These are phyloP conservation scores for Ormyrus labotus DNA, from an alignment of 2,888 invertebrate genomes.

Conservation along the genomic window DNA sequence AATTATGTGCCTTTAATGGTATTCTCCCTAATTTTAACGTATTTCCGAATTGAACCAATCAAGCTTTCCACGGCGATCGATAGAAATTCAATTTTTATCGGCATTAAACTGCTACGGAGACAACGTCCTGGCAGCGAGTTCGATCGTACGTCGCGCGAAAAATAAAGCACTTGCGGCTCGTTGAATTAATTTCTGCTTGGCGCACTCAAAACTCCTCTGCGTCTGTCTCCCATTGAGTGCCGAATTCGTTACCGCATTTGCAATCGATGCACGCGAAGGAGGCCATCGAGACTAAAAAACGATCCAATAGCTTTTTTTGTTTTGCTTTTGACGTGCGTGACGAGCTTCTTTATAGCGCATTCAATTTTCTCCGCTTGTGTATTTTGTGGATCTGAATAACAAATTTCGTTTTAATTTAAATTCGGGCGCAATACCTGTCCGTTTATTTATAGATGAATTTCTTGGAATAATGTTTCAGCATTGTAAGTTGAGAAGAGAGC, in stretches of 20 bases:
- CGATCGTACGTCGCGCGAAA: not conserved
- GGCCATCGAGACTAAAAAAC: too few species aligned
- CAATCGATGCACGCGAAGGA: not conserved
- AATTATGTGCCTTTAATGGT: too few species aligned
- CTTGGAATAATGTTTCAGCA: too few species aligned
- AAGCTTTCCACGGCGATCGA: too few species aligned
- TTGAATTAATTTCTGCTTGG: constrained; percentile 43
- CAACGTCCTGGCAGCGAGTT: not conserved
- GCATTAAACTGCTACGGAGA: too few species aligned
- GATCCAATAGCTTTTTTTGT: not conserved
- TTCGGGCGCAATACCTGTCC: too few species aligned
- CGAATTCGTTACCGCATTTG: constrained; percentile 35
- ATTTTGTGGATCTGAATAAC: not conserved
- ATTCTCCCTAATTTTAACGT: too few species aligned
- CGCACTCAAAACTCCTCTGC: constrained; percentile 13
- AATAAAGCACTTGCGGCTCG: constrained; percentile 12
- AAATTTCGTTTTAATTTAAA: too few species aligned
- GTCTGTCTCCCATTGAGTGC: constrained; percentile 26
- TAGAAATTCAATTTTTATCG: too few species aligned
- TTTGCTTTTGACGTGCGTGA: not conserved
- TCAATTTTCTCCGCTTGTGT: not conserved
- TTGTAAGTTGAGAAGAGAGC: too few species aligned
- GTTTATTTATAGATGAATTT: too few species aligned
- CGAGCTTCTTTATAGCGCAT: not conserved
- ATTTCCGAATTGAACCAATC: too few species aligned